phyloP scores from a whole-genome alignment of 2,797 vertebrate genomes.

The Notamacropus eugenii region DNA sequence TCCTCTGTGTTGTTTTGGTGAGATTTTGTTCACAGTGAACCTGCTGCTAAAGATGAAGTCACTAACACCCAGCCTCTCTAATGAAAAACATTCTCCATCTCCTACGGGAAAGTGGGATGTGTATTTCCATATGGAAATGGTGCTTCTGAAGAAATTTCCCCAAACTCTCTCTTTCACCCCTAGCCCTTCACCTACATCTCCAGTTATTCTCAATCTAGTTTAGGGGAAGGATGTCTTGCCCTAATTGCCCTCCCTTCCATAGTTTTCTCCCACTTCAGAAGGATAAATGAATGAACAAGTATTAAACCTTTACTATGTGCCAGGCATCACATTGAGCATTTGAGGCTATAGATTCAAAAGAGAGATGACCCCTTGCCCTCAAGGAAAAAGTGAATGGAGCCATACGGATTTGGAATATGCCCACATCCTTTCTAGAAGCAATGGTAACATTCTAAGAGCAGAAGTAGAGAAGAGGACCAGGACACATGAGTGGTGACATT shows the following conservation, averaged over 20 bases:
- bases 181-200: not conserved
- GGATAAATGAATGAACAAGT: not conserved
- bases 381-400: not conserved
- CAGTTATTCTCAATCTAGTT: not conserved
- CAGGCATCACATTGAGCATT: not conserved
- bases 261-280: not conserved
- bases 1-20: not conserved
- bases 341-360: not conserved
- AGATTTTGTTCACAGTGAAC: not conserved
- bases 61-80: not conserved
- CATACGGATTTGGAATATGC: not conserved
- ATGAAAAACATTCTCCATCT: not conserved
- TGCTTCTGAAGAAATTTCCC: not conserved
- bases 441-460: not conserved
- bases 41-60: not conserved
- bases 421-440: not conserved
- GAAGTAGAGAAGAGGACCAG: not conserved
- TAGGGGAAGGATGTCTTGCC: not conserved
- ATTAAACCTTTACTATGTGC: not conserved
- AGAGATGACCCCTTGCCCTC: not conserved
- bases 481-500: not conserved
- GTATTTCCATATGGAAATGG: not conserved
- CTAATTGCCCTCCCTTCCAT: not conserved
- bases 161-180: not conserved
- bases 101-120: not conserved